Evolutionary conservation across 1,140 invertebrate genomes (phyloP), one percentile per base, ranked within the genome.

Genomic region (Theocolax elegans): DNA sequence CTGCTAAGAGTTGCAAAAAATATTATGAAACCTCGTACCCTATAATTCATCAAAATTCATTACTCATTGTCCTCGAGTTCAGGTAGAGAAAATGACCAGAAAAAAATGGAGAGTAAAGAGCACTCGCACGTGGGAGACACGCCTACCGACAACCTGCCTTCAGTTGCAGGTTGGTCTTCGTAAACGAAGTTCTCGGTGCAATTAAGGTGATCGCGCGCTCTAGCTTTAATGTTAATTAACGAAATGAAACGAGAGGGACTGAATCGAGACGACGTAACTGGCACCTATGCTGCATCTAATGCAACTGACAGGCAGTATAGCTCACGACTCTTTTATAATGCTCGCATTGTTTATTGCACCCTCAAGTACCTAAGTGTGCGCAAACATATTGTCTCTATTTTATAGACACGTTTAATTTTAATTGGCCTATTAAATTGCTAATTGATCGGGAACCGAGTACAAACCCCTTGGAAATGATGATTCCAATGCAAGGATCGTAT

Each of bases 211-310:
- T 53, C 21, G 49, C 42, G 38, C n/a, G 10, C 71, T 65, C 51
- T 65, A 74, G 72, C 51, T 79, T 81, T 67, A 77, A 80, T 76
- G 77, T 80, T 79, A 83, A 84, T 83, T 82, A 82, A 81, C 77
- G 75, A 79, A 76, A 79, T 72, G 73, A 75, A 74, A 75, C 49
- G 72, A 3, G 44, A 46, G 6, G 44, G 13, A n/a, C 3, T 6
- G 6, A 8, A 13, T 17, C 21, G 12, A 21, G 48, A 12, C 23
- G 48, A 12, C 23, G 48, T 13, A 1, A 21, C 10, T 53, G 8
- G 10, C 29, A 29, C 27, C 29, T 44, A 9, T 3, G 42, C 15
- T 3, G 27, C 15, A 1, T 17, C 51, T 35, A 35, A 29, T 54
- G 27, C 17, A 8, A 29, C 17, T 7, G 25, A 29, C 3, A 54